A percentile compares a stretch with the other conserved stretches of the same genome.
Conservation (phyloP, 1,140 invertebrate species). For the Leptinotarsa lineolata region DNA sequence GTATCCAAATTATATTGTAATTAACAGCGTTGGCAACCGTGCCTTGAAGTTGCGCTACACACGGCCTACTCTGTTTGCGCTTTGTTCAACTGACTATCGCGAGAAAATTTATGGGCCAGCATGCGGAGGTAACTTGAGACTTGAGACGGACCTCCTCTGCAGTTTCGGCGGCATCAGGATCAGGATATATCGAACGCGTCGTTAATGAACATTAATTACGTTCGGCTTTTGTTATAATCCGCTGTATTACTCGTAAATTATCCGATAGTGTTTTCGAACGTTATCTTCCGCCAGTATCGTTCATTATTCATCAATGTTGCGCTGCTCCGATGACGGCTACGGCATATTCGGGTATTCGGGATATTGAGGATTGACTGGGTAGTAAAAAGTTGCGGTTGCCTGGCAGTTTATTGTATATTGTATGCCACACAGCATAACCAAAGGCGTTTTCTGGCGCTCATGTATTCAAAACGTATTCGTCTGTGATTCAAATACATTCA, state of each 20-base stretch:
- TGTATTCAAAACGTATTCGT: too few species aligned
- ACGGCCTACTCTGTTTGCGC: background rate
- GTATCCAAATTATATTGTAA: too few species aligned
- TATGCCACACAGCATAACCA: too few species aligned
- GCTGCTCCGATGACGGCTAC: too few species aligned
- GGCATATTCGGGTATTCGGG: too few species aligned
- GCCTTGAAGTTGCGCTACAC: background rate
- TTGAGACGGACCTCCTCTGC: background rate
- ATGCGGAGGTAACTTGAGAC: background rate
- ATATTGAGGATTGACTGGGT: too few species aligned
- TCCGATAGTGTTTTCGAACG: background rate
- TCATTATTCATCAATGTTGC: background rate
- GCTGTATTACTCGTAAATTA: background rate
- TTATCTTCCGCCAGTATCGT: background rate
- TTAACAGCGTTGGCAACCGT: too few species aligned
- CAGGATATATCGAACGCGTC: background rate
- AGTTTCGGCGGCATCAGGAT: background rate
- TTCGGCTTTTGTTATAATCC: background rate
- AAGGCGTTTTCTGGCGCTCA: too few species aligned
- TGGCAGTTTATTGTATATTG: too few species aligned
- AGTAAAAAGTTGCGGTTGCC: too few species aligned
- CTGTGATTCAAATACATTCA: too few species aligned
- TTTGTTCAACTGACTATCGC: background rate
- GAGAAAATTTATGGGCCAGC: slow-evolving; percentile 1
- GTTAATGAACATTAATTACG: background rate